Evolutionary conservation across 2,888 invertebrate genomes (phyloP).

Genomic region (Carpatolechia fugitivella): DNA sequence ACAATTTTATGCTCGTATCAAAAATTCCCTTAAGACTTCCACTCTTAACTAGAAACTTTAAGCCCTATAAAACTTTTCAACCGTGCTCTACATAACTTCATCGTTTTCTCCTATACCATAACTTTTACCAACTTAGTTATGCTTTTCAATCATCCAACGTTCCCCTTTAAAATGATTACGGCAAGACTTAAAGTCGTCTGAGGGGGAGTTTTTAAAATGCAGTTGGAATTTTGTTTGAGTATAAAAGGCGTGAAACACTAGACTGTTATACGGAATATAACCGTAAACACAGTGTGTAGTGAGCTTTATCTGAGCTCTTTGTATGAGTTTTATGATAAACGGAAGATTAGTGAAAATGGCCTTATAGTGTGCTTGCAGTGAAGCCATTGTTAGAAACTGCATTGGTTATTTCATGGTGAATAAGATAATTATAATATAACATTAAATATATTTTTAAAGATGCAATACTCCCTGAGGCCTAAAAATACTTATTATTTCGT

Average conservation of each 20-base stretch:
- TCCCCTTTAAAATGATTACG: slow-evolving; percentile 5
- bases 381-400: background rate
- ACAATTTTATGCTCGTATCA: slow-evolving; percentile 46
- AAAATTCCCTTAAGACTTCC: slow-evolving; percentile 56
- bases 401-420: background rate
- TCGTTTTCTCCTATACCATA: slow-evolving; percentile 59
- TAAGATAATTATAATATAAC: background rate
- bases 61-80: slow-evolving; percentile 72
- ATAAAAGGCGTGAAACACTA: slow-evolving; percentile 62
- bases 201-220: background rate
- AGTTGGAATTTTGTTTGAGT: slow-evolving; percentile 19
- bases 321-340: slow-evolving; percentile 39
- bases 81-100: slow-evolving; percentile 73
- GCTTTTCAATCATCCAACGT: background rate
- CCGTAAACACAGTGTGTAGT: slow-evolving; percentile 58
- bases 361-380: background rate
- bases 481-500: too few species aligned
- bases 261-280: slow-evolving; percentile 54
- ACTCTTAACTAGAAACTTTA: slow-evolving; percentile 67
- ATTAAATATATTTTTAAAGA: too few species aligned
- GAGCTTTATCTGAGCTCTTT: slow-evolving; percentile 43
- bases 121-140: slow-evolving; percentile 30
- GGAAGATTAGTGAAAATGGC: background rate
- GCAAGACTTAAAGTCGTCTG: slow-evolving; percentile 18
- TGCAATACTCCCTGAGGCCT: too few species aligned